Evolutionary conservation across 2,888 invertebrate genomes (phyloP).

Genomic region (Lypha dubia): DNA sequence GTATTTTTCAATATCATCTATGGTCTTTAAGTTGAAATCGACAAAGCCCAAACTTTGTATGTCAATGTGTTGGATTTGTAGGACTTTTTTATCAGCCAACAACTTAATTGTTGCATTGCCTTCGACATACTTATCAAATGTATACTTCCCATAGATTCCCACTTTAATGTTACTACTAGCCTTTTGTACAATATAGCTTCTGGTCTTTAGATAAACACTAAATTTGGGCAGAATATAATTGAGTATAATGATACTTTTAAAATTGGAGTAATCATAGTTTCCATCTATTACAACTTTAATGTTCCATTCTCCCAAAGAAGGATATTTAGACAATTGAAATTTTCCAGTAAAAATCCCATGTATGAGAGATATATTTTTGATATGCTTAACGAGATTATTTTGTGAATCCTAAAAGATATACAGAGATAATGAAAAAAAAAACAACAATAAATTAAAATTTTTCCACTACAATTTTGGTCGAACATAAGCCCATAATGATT

Average conservation of each 20-base stretch:
- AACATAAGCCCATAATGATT: no score
- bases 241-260: slow-evolving; percentile 86
- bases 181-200: slow-evolving; percentile 89
- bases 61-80: slow-evolving; percentile 90
- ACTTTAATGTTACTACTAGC: no score
- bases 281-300: slow-evolving; percentile 87
- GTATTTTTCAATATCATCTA: slow-evolving; percentile 79
- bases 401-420: slow-evolving; percentile 87
- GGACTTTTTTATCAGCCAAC: no score
- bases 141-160: no score
- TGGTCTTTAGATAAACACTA: slow-evolving; percentile 92
- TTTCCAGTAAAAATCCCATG: slow-evolving; percentile 91
- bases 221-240: slow-evolving; percentile 85
- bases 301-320: slow-evolving; percentile 94
- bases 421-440: no score
- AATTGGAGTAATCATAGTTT: slow-evolving; percentile 70
- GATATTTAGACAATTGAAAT: slow-evolving; percentile 90
- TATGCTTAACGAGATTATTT: slow-evolving; percentile 92
- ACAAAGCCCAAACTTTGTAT: slow-evolving; percentile 88
- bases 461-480: no score
- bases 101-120: no score
- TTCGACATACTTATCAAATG: no score
- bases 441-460: no score
- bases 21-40: slow-evolving; percentile 85
- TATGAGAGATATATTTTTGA: slow-evolving; percentile 87